Base-by-base conservation (phyloP, 2,797 vertebrate genomes). In the Pangasius macronema region DNA sequence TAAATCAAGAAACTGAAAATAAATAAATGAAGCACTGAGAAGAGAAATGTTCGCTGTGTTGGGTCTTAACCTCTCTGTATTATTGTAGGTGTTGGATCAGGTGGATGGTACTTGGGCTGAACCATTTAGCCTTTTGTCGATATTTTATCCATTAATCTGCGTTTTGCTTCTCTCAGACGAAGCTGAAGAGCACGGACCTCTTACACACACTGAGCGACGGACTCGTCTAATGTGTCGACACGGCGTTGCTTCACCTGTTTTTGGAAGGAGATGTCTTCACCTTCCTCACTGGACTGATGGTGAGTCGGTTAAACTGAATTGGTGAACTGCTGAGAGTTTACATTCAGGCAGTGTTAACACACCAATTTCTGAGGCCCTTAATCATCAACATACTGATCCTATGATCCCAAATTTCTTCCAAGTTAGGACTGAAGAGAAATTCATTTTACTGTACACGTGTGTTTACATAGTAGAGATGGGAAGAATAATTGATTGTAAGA, bases 261-360 rank as follows among this genome's bases (percentile, higher is more conserved):
- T n/a, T n/a, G n/a, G n/a, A n/a, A n/a, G n/a, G n/a, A n/a, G n/a
- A n/a, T n/a, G 93, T 86, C 89, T 87, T 96, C 89, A 90, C 39
- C 80, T 92, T 96, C 73, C 2, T 96, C 5, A 90, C 90, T n/a
- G 33, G 61, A 7, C 0, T 91, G 0, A 77, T 91, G 1, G 96
- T 96, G 88, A 89, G 94, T 90, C 27, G 3, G 30, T 5, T 53
- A 76, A 18, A 1, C 0, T 55, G 30, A 59, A 33, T 33, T 55
- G 27, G 36, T 16, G 49, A 77, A 30, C n/a, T 0, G 2, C 6
- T 4, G 27, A 33, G 49, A 20, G 20, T 18, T 53, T 51, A 7
- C n/a, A 30, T 77, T 30, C n/a, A 81, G 11, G 1, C 46, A 6
- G 2, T 0, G 14, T 9, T 6, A 53, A 30, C 5, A 27, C 2